These are phyloP conservation scores for Pitangus sulphuratus DNA, from an alignment of 2,797 vertebrate genomes.

Conservation along the genomic window DNA sequence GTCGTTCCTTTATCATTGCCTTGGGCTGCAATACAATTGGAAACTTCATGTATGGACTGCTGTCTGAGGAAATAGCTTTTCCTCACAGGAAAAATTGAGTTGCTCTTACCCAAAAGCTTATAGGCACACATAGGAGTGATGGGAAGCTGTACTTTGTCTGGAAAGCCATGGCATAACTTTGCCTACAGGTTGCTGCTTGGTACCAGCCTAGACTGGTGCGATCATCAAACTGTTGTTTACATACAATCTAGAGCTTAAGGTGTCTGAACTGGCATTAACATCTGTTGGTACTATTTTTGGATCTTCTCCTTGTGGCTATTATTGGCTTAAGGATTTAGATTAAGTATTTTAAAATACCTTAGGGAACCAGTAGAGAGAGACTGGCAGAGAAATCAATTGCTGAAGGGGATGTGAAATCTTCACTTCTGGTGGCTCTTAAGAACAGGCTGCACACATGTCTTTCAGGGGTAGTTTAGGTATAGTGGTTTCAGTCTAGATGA, in stretches of 20 bases:
- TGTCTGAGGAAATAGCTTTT: background rate
- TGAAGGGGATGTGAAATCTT: background rate
- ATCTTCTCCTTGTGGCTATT: constrained; percentile 14
- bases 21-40: background rate
- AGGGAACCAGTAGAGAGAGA: background rate
- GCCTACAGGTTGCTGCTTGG: background rate
- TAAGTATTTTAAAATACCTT: constrained; percentile 28
- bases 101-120: background rate
- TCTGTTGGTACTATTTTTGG: background rate
- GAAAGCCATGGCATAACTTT: background rate
- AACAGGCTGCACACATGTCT: background rate
- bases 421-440: background rate
- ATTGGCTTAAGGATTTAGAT: constrained; percentile 22
- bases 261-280: background rate
- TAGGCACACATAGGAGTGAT: background rate
- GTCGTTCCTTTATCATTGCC: background rate
- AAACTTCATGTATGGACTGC: background rate
- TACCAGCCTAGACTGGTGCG: background rate
- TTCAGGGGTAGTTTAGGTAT: background rate
- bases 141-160: background rate
- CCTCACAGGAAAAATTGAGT: too few relatives aligned
- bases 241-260: background rate
- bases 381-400: constrained; percentile 12
- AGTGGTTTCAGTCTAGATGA: background rate
- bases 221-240: background rate